These are phyloP conservation scores for Rhabdomys dilectus DNA, from an alignment of 2,113 vertebrate species.

Conservation along the genomic window DNA sequence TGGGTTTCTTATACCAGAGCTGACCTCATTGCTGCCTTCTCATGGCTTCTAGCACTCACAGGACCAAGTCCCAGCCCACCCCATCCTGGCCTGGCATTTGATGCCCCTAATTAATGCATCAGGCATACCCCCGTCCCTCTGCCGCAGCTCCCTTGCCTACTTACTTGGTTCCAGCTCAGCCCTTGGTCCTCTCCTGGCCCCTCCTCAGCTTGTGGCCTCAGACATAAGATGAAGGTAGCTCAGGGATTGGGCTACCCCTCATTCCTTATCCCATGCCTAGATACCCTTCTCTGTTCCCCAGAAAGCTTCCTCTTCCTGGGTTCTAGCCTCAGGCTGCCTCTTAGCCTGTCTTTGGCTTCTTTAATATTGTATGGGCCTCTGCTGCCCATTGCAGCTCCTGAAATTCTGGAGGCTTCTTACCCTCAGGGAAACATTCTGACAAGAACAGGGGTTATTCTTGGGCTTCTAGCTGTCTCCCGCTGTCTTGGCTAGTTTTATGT, in stretches of 20 bases:
- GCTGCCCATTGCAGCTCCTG: background rate
- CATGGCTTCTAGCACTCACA: fast-evolving
- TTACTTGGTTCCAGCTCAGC: background rate
- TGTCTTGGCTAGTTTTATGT: background rate
- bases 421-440: background rate
- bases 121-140: background rate
- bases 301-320: background rate
- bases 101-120: background rate
- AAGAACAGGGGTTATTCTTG: background rate
- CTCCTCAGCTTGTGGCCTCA: background rate
- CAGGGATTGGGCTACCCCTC: background rate
- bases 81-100: background rate
- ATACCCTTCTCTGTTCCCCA: background rate
- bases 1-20: background rate
- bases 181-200: background rate
- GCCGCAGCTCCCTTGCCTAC: background rate
- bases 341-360: background rate
- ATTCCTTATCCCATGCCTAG: background rate
- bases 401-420: background rate
- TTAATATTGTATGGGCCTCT: background rate
- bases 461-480: background rate
- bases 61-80: background rate
- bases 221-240: background rate
- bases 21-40: background rate
- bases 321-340: background rate